Conservation (phyloP, 2,113 vertebrate species). For the Oenanthe oenanthe region DNA sequence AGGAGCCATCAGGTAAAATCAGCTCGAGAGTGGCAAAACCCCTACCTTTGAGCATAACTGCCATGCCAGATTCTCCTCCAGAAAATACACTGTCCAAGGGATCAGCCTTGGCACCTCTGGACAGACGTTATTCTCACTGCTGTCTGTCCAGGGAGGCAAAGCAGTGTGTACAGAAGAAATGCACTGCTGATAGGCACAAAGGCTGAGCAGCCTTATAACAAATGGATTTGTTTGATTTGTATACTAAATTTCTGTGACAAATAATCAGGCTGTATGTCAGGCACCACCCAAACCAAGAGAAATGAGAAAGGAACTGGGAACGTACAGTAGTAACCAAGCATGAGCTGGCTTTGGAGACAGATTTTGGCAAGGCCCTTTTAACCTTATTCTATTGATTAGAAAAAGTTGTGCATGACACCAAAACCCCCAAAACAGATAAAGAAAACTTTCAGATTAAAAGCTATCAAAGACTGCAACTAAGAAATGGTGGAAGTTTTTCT, state of each 20-base stretch:
- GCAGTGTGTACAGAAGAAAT: background rate
- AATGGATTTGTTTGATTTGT: background rate
- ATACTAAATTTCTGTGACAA: background rate
- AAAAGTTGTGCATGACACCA: background rate
- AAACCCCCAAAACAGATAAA: accelerated
- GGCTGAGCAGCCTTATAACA: background rate
- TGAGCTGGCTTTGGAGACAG: background rate
- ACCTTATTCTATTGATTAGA: background rate
- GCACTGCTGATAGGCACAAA: background rate
- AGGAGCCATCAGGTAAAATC: background rate
- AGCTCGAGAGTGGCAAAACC: background rate
- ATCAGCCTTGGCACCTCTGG: background rate
- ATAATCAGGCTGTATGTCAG: background rate
- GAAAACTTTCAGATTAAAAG: background rate
- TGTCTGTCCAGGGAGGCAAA: background rate
- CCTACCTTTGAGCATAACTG: background rate
- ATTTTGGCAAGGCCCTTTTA: background rate
- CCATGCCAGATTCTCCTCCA: background rate
- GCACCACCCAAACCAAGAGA: background rate
- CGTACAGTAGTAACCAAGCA: background rate
- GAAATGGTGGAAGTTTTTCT: background rate
- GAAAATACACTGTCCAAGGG: background rate
- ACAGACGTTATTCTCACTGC: background rate
- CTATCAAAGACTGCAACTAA: background rate
- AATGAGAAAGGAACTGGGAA: background rate